Percentiles rank a stretch among this genome's conserved stretches.
phyloP scores from a whole-genome alignment of 1,140 invertebrate genomes.

The Aplysia californica region DNA sequence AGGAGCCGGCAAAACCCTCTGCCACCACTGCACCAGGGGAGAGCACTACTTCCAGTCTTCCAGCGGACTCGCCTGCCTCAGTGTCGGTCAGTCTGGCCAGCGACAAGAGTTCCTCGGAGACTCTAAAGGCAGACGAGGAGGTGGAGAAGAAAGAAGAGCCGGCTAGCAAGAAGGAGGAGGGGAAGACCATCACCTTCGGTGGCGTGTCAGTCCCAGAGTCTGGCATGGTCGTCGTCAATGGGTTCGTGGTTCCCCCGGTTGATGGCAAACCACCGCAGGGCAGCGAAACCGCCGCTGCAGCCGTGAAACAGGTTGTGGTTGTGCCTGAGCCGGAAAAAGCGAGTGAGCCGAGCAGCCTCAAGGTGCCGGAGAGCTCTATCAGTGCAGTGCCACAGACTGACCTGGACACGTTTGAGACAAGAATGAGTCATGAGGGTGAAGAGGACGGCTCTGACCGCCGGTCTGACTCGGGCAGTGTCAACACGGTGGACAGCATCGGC shows the following conservation, averaged over 20 bases:
- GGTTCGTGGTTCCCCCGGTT: conserved; percentile 42
- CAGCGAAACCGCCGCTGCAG: background rate
- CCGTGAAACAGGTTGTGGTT: background rate
- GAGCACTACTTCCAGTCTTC: too few relatives aligned
- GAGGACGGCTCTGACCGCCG: conserved; percentile 53
- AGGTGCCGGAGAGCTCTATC: background rate
- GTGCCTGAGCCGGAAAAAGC: background rate
- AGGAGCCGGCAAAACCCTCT: background rate
- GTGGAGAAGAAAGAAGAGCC: conserved; percentile 21
- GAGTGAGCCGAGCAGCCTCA: too few relatives aligned
- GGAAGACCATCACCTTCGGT: conserved; percentile 48
- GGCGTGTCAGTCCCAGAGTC: conserved; percentile 45
- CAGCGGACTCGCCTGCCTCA: conserved; percentile 51
- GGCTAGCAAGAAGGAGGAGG: background rate
- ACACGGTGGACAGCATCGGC: conserved; percentile 51
- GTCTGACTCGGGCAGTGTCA: conserved; percentile 55
- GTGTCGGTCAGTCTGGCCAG: conserved; percentile 36
- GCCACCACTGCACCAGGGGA: conserved; percentile 26
- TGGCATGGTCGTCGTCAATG: conserved; percentile 53
- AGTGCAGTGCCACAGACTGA: conserved; percentile 53
- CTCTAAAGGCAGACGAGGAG: conserved; percentile 38
- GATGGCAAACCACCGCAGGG: background rate
- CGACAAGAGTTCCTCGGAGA: background rate
- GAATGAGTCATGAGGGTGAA: conserved; percentile 41
- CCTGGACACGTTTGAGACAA: conserved; percentile 58